phyloP scores from a whole-genome alignment of 2,888 invertebrate genomes.

The Metacarcinus magister region DNA sequence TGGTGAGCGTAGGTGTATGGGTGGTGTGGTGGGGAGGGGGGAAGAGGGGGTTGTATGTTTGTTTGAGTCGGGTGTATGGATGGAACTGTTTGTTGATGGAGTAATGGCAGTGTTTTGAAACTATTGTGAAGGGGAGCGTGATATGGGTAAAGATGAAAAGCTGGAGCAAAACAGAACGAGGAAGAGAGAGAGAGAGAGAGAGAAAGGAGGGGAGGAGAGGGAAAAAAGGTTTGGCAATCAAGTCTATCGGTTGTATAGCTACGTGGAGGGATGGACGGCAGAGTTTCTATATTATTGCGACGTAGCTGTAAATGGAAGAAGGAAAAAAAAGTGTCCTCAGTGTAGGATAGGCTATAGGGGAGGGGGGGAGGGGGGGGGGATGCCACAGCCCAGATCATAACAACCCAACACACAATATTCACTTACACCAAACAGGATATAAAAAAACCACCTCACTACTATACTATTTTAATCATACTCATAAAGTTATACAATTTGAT shows the following conservation, averaged over 20 bases:
- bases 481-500: conserved; percentile 35
- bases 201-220: neutral
- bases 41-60: neutral
- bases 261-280: neutral
- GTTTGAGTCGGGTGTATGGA: neutral
- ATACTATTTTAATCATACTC: neutral
- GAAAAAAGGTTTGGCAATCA: neutral
- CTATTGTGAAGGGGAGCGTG: neutral
- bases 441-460: neutral
- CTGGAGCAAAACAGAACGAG: neutral
- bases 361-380: neutral
- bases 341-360: neutral
- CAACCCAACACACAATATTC: neutral
- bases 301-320: neutral
- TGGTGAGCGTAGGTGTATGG: neutral
- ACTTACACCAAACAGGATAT: neutral
- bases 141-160: neutral
- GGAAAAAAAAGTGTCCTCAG: neutral
- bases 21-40: neutral
- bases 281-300: neutral
- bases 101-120: neutral
- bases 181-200: neutral
- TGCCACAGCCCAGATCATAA: neutral
- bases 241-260: neutral
- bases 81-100: neutral